Conservation (phyloP, 2,797 vertebrate species). For the Paguma larvata region DNA sequence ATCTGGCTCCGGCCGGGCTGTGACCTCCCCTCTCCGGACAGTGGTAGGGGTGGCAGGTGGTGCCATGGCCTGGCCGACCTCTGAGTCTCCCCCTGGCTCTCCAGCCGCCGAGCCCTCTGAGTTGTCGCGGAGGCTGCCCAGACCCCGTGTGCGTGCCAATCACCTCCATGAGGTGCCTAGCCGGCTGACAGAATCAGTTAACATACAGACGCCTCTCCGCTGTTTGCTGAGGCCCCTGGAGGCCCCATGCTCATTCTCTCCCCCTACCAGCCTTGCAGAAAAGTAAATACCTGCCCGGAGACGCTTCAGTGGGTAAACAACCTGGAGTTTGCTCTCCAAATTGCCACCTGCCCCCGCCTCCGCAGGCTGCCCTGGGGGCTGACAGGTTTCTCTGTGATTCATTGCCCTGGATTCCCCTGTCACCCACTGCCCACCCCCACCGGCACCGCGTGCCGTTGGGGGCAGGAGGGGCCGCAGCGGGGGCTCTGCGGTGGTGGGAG, state of each 20-base stretch:
- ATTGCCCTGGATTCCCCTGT: neutral
- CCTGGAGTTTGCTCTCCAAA: conserved; percentile 76
- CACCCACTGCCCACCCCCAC: conserved; percentile 41
- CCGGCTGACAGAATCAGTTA: neutral
- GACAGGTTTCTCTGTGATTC: neutral
- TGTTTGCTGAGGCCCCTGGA: neutral
- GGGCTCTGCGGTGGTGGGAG: neutral
- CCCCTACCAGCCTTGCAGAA: conserved; percentile 23
- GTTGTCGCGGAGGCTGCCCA: neutral
- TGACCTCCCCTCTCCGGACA: neutral
- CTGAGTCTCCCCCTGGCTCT: rapidly evolving
- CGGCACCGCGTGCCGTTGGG: rapidly evolving
- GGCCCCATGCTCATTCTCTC: neutral
- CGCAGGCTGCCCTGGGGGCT: neutral
- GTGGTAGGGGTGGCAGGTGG: rapidly evolving
- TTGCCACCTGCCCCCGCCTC: neutral
- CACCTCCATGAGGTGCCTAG: rapidly evolving
- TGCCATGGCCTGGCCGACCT: rapidly evolving
- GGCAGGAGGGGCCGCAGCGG: rapidly evolving
- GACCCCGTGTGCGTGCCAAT: rapidly evolving
- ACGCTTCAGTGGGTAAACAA: conserved; percentile 57
- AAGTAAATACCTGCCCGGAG: conserved; percentile 46
- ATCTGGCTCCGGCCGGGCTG: neutral
- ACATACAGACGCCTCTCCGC: neutral
- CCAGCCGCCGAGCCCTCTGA: rapidly evolving